Evolutionary conservation across 2,113 vertebrate species (phyloP), one percentile per base, ranked within the genome.

Genomic region (Clupea harengus): DNA sequence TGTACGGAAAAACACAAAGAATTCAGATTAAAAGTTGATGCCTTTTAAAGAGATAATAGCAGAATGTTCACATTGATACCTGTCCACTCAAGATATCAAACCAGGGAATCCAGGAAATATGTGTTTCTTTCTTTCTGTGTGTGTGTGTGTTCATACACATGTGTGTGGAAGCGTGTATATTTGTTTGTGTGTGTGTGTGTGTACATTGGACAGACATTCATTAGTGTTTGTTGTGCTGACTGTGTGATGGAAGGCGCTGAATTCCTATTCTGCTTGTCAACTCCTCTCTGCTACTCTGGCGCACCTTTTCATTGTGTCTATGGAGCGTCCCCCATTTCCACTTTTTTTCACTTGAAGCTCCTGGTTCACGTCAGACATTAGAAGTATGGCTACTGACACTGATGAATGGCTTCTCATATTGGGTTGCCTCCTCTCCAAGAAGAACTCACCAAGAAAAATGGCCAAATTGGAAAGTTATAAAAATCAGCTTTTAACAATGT

Each of bases 151-250:
- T 4, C 18, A 18, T 60, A 18, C 22, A 18, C 22, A 6, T 57
- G 57, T 64, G 57, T 64, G 20, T 64, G 57, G 20, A n/a, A n/a
- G 20, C 22, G 17, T 22, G 57, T 64, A 20, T 64, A 5, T 64
- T 15, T 57, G 54, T 57, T 2, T 57, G 54, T 20, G 54, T 60
- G 72, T 44, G 72, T 72, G 64, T 78, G 9, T 78, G 28, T 39
- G 11, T 39, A 86, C 82, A 64, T 45, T 45, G 49, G 49, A 45
- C 83, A 57, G 88, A 83, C 52, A 88, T 90, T 86, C 49, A 86
- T 89, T 82, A 89, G 52, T 84, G 81, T 85, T 86, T 85, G 89
- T 89, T 88, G 72, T 88, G 89, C 90, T 91, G 90, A 90, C 86
- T 85, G 83, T 17, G 2, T 46, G 86, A 86, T 83, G 83, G 57